Base-by-base conservation (phyloP, 1,140 invertebrate species). In the Orchesella cincta region DNA sequence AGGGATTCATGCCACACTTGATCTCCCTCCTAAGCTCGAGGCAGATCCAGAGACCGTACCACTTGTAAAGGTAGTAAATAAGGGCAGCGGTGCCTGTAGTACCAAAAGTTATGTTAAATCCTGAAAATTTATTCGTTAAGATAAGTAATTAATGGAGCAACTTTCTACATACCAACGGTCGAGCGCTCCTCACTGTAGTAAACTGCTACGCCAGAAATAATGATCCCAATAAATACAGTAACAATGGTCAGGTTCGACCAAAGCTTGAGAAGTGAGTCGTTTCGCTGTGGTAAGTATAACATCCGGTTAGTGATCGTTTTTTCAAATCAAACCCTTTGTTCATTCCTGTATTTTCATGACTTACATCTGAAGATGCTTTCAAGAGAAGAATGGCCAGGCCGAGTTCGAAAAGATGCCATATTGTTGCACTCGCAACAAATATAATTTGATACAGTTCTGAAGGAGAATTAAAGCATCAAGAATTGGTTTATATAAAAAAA, bases 41-140 rank as follows among this genome's bases (percentile, higher is more conserved):
- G 51, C 73, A 73, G 64, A 78, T 78, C 77, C 77, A 78, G n/a
- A 78, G 67, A 26, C 73, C 73, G 74, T 78, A 78, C 73, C 73
- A 74, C 51, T 78, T 78, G 51, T 78, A 78, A 34, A 78, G 74
- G 46, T 78, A 78, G 57, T 75, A 78, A 52, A 75, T 67, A 16
- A 78, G 57, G 31, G 73, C 54, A 18, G 62, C 74, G 12, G 62
- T 57, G n/a, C 33, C 34, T 67, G 39, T 46, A 46, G 20, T n/a
- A 57, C 54, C 8, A 12, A 57, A 57, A 57, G n/a, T n/a, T n/a
- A n/a, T n/a, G n/a, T n/a, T n/a, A n/a, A n/a, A n/a, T 57, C 8
- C 3, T 57, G 39, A 46, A 46, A 46, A 46, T 46, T 46, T 20
- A 46, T 8, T 46, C 39, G 20, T 46, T 46, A 46, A 46, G 20